Conservation (phyloP, 2,888 invertebrate genomes). For the Pollenia amentaria region DNA sequence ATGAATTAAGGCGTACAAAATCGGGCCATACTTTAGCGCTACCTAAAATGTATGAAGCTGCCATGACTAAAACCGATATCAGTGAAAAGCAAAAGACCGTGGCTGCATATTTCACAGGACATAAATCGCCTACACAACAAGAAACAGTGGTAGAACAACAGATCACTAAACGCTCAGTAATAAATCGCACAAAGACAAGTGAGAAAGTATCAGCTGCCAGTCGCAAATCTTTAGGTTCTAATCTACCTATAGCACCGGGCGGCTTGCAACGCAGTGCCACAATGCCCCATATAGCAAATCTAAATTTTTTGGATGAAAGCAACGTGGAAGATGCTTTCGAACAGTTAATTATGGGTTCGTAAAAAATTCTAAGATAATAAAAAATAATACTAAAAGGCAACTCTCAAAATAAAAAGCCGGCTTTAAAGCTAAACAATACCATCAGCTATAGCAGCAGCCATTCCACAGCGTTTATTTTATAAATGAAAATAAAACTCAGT, state of each 20-base stretch:
- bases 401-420: constrained; percentile 48
- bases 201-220: constrained; percentile 85
- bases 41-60: constrained; percentile 93
- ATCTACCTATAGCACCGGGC: constrained; percentile 78
- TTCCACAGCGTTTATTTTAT: constrained; percentile 60
- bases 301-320: constrained; percentile 90
- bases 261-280: constrained; percentile 90
- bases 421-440: constrained; percentile 61
- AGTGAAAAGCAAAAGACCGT: constrained; percentile 90
- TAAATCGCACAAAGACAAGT: constrained; percentile 85
- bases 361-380: constrained; percentile 63
- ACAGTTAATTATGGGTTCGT: constrained; percentile 89
- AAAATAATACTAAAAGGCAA: constrained; percentile 37
- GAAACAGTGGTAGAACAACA: constrained; percentile 74
- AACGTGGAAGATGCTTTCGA: constrained; percentile 96
- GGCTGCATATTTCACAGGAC: constrained; percentile 89
- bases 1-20: constrained; percentile 86
- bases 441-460: constrained; percentile 63
- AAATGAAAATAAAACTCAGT: constrained; percentile 31
- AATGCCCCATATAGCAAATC: constrained; percentile 89
- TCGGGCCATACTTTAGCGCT: constrained; percentile 90
- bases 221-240: constrained; percentile 82
- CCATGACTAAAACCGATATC: constrained; percentile 88
- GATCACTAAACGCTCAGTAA: constrained; percentile 79
- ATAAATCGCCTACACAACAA: constrained; percentile 83